Conservation (phyloP, 2,888 invertebrate species). For the Epinotia brunnichana region DNA sequence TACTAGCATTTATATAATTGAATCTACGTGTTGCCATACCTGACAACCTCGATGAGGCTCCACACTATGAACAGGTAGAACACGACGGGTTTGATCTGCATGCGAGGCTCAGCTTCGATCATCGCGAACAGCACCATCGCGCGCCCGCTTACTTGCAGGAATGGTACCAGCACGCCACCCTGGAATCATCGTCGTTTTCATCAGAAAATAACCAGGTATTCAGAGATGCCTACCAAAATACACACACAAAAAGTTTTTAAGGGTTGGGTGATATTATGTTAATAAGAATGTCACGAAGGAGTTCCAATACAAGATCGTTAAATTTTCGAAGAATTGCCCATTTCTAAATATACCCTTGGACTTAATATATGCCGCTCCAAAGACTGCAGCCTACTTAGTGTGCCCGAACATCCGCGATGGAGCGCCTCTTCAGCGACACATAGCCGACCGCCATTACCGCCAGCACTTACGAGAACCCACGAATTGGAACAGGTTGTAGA, state of each 20-base stretch:
- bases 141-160: slow-evolving; percentile 91
- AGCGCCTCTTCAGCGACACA: slow-evolving; percentile 88
- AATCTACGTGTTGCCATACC: no score
- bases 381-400: slow-evolving; percentile 79
- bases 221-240: no score
- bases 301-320: no score
- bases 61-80: slow-evolving; percentile 95
- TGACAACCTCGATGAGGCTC: slow-evolving; percentile 91
- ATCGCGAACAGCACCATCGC: slow-evolving; percentile 91
- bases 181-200: slow-evolving; percentile 48
- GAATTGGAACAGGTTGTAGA: slow-evolving; percentile 96
- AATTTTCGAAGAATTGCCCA: no score
- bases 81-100: slow-evolving; percentile 94
- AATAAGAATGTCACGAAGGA: no score
- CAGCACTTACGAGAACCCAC: slow-evolving; percentile 90
- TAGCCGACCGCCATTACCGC: slow-evolving; percentile 89
- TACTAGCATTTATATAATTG: no score
- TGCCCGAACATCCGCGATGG: slow-evolving; percentile 90
- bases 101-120: slow-evolving; percentile 92
- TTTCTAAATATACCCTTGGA: no score
- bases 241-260: no score
- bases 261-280: no score
- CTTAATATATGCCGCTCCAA: no score
- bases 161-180: slow-evolving; percentile 88
- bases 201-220: no score